A percentile compares a stretch with the other conserved stretches of the same genome.
These are phyloP conservation scores for Lethrus apterus DNA, from an alignment of 1,140 invertebrate species.

Conservation along the genomic window DNA sequence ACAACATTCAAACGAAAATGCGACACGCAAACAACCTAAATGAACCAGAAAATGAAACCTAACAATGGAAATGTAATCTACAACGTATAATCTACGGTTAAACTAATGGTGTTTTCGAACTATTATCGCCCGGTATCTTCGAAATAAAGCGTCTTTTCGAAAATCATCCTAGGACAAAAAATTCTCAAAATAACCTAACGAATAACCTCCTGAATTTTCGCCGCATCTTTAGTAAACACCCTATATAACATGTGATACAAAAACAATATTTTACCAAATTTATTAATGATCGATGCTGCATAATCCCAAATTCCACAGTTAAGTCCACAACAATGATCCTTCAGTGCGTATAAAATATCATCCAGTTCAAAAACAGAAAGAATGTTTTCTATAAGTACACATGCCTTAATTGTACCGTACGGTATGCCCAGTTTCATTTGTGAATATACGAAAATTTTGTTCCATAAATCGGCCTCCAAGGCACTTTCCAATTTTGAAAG, in stretches of 20 bases:
- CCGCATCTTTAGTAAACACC: no score
- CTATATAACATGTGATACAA: no score
- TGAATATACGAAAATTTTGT: conserved; percentile 64
- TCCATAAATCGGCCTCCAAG: conserved; percentile 59
- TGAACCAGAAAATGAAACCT: no score
- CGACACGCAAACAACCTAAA: no score
- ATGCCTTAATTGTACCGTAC: conserved; percentile 59
- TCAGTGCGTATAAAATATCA: conserved; percentile 59
- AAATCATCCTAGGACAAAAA: no score
- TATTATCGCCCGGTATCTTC: no score
- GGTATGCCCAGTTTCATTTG: conserved; percentile 51
- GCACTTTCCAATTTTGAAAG: conserved; percentile 61
- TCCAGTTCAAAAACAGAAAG: conserved; percentile 62
- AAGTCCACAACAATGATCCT: conserved; percentile 59
- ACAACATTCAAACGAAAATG: no score
- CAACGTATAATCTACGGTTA: no score
- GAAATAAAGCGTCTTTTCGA: no score
- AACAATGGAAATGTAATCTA: no score
- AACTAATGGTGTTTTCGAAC: no score
- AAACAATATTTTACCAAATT: conserved; percentile 54
- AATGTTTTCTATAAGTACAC: conserved; percentile 67
- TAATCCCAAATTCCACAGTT: conserved; percentile 76
- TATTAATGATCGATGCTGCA: conserved; percentile 61
- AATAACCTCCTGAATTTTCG: no score
- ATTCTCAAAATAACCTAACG: conserved; percentile 7